These are phyloP conservation scores for Halictus quadricinctus DNA, from an alignment of 2,888 invertebrate genomes.

Conservation along the genomic window DNA sequence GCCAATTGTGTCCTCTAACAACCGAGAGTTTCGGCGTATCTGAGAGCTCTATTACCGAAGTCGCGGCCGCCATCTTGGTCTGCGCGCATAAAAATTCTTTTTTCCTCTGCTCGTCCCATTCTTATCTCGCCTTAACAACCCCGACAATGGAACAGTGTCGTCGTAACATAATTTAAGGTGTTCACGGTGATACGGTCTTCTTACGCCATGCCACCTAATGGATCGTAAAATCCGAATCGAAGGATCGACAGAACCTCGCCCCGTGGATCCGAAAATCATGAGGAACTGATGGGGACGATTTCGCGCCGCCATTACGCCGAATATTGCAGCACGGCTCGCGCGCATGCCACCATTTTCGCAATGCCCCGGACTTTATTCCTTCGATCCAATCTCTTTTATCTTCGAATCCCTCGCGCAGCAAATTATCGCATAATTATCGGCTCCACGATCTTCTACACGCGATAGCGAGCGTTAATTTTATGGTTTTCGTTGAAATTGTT, in stretches of 20 bases:
- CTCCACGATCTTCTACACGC: not conserved
- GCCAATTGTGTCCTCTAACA: conserved; percentile 39
- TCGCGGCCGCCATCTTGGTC: not conserved
- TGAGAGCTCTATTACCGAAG: not conserved
- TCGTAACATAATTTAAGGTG: not conserved
- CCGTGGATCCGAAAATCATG: not conserved
- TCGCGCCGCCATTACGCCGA: not conserved
- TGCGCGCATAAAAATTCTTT: not conserved
- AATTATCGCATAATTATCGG: not conserved
- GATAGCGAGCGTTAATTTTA: not conserved
- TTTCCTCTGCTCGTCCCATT: not conserved
- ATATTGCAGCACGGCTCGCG: not conserved
- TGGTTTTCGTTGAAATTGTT: not conserved
- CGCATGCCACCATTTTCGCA: not conserved
- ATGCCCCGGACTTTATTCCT: not conserved
- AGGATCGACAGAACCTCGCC: not conserved
- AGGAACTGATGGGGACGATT: not conserved
- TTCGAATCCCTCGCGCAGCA: not conserved
- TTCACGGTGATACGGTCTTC: not conserved
- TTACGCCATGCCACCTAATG: not conserved
- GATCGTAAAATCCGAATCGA: conserved; percentile 1
- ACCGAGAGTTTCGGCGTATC: not conserved
- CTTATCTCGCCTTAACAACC: not conserved
- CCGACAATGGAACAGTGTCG: not conserved
- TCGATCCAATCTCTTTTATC: not conserved